These are phyloP conservation scores for Pseudomyrmex cubaensis DNA, from an alignment of 1,140 invertebrate species.

Conservation along the genomic window DNA sequence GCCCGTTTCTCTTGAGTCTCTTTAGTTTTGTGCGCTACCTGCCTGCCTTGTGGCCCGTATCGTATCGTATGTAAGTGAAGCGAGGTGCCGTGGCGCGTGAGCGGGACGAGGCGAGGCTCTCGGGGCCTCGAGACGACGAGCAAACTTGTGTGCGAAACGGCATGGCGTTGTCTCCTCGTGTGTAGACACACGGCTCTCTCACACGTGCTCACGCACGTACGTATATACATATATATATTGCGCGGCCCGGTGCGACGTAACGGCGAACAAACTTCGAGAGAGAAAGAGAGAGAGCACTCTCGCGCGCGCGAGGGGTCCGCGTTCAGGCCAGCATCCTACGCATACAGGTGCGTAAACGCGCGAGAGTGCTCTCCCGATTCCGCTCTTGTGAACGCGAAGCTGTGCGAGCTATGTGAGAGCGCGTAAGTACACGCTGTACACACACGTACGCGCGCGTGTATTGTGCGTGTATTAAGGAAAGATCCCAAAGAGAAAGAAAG, in stretches of 20 bases:
- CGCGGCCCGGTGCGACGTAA: conserved; percentile 16
- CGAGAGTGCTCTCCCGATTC: conserved; percentile 53
- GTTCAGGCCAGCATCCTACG: conserved; percentile 45
- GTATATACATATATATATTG: background rate
- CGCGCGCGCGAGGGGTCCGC: conserved; percentile 2
- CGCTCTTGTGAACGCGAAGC: conserved; percentile 44
- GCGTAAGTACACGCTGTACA: conserved; percentile 9
- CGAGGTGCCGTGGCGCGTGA: conserved; percentile 73
- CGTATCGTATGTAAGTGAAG: conserved; percentile 79
- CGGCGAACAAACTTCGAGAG: conserved; percentile 25
- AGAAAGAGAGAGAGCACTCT: conserved; percentile 37
- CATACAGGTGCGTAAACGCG: conserved; percentile 59
- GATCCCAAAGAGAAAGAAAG: background rate
- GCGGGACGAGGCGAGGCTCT: conserved; percentile 69
- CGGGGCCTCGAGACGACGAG: conserved; percentile 51
- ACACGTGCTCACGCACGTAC: conserved; percentile 57
- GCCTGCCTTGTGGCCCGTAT: conserved; percentile 79
- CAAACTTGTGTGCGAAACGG: conserved; percentile 52
- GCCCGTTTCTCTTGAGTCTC: conserved; percentile 63
- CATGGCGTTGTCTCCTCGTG: conserved; percentile 72
- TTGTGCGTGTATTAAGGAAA: conserved; percentile 17
- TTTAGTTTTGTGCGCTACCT: conserved; percentile 81
- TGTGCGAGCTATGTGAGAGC: conserved; percentile 13
- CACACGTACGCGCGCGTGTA: background rate
- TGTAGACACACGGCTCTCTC: conserved; percentile 58